Percentiles rank a stretch among this genome's conserved stretches.
Evolutionary conservation across 2,113 vertebrate genomes (phyloP).

Genomic region (Steatornis caripensis): DNA sequence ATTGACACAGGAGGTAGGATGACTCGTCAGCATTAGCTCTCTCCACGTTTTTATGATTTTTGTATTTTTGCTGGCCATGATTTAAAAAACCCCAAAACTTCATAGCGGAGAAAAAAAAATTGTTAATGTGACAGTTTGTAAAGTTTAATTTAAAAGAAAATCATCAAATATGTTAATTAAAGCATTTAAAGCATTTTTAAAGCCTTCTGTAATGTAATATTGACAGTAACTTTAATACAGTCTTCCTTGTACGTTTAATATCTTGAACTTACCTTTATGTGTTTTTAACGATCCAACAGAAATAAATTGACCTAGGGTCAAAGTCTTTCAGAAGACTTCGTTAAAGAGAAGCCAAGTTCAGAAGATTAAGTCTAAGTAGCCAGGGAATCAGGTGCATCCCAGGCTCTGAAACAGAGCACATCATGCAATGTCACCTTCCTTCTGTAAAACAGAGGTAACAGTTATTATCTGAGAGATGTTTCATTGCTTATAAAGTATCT

Average conservation of each 20-base stretch:
- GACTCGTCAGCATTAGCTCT: not conserved
- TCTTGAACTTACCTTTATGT: not conserved
- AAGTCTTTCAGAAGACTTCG: not conserved
- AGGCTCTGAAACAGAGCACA: not conserved
- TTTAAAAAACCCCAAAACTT: not conserved
- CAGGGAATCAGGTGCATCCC: not conserved
- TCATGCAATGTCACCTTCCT: not conserved
- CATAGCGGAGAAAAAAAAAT: not conserved
- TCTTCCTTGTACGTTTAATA: not conserved
- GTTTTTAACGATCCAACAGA: not conserved
- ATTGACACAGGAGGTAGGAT: not conserved
- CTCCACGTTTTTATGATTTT: not conserved
- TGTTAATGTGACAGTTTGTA: not conserved
- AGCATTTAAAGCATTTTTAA: not conserved
- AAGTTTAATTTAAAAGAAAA: not conserved
- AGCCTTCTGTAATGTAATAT: not conserved
- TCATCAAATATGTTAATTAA: not conserved
- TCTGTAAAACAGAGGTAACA: not conserved
- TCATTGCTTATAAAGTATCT: not conserved
- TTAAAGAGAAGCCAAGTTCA: not conserved
- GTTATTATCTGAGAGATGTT: not conserved
- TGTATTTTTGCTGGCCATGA: not conserved
- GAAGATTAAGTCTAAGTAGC: not conserved
- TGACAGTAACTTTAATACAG: not conserved
- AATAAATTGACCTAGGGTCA: not conserved